These are phyloP conservation scores for Pristionchus exspectatus DNA, from an alignment of 2,888 invertebrate genomes.

Conservation along the genomic window DNA sequence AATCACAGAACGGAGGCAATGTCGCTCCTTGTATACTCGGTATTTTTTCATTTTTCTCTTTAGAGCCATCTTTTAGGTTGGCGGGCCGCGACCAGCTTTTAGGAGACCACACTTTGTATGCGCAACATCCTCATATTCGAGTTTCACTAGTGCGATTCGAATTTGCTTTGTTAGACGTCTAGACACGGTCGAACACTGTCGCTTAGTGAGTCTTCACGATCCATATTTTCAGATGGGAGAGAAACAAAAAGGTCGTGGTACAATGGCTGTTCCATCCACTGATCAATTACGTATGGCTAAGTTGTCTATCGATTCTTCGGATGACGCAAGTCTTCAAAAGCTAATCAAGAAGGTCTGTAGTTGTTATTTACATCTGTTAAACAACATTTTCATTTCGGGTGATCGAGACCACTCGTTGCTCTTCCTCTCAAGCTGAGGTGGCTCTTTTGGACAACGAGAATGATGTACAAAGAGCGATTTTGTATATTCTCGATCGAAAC, in stretches of 20 bases:
- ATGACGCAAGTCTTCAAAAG: slow-evolving; percentile 64
- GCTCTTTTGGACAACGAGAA: slow-evolving; percentile 73
- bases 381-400: slow-evolving; percentile 62
- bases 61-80: too few species aligned
- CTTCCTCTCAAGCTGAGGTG: slow-evolving; percentile 73
- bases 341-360: slow-evolving; percentile 68
- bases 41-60: too few species aligned
- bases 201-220: too few species aligned
- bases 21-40: too few species aligned
- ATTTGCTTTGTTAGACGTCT: too few species aligned
- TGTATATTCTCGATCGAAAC: slow-evolving; percentile 68
- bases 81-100: too few species aligned
- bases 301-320: slow-evolving; percentile 65
- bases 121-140: too few species aligned
- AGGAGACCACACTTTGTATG: too few species aligned
- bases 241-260: slow-evolving; percentile 46
- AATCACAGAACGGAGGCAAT: too few species aligned
- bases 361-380: neutral
- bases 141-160: too few species aligned
- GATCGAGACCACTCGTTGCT: slow-evolving; percentile 75
- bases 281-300: slow-evolving; percentile 64
- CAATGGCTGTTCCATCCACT: neutral
- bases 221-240: slow-evolving; percentile 32
- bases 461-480: slow-evolving; percentile 71
- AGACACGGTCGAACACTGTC: too few species aligned